Evolutionary conservation across 2,888 invertebrate species (phyloP), one percentile per base, ranked within the genome.

Genomic region (Galeopsomyia nigrocyanea): DNA sequence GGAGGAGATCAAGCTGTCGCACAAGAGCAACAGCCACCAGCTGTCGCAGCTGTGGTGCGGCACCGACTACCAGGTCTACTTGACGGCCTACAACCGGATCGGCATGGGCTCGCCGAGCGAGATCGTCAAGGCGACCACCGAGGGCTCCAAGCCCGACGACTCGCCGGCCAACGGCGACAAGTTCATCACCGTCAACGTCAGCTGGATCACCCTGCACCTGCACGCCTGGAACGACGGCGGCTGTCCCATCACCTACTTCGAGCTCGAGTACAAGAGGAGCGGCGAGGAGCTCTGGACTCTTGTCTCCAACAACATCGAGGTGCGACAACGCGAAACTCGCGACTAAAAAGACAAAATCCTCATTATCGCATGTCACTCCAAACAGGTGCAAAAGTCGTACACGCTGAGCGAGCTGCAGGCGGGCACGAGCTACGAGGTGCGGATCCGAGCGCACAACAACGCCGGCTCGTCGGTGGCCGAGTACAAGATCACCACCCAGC

Each of bases 171-270:
- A 78, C 71, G 82, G 80, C 2, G 85, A 86, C 26, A 83, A 83
- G 68, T 84, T 86, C 73, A 81, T 86, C 68, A 95, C 95, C 0
- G 91, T 94, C 80, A 95, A 95, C 84, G 93, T 95, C 0, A 95
- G 95, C 0, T 94, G 94, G 70, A 94, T 95, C 66, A 94, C 94
- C 0, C 91, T 95, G 26, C 95, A 95, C 92, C 86, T 96, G 77
- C 94, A 95, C 85, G 93, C 93, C 0, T 96, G 95, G 95, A 93
- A 94, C 50, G 95, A 95, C 81, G 95, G 95, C 0, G 95, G 95
- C 22, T 96, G 95, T 82, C 95, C 95, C 2, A 95, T 96, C 77
- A 89, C 94, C 10, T 94, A 94, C 87, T 96, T 95, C 82, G 93
- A 93, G 78, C 91, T 96, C 53, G 95, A 95, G 83, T 95, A 95